Conservation (phyloP, 2,888 invertebrate species). For the Synergus umbraculus region DNA sequence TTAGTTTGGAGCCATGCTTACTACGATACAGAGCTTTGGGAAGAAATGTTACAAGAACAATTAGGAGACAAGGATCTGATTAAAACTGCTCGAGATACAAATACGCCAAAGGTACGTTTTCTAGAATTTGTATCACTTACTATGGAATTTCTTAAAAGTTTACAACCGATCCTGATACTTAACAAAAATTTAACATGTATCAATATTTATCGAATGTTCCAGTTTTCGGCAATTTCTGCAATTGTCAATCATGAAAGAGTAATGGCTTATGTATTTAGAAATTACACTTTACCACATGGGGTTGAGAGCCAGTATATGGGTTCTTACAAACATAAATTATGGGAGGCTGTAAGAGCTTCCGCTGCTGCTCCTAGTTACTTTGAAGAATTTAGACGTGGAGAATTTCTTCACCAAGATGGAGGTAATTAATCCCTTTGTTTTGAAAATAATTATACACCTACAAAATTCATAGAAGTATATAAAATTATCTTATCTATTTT, state of each 20-base stretch:
- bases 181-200: neutral
- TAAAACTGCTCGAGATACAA: conserved; percentile 79
- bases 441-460: neutral
- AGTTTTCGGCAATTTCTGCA: conserved; percentile 89
- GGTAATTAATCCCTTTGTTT: conserved; percentile 74
- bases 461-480: neutral
- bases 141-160: neutral
- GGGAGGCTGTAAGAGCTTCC: conserved; percentile 93
- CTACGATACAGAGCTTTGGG: conserved; percentile 92
- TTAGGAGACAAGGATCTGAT: conserved; percentile 83
- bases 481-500: conserved; percentile 55
- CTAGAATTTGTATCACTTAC: neutral
- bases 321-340: conserved; percentile 83
- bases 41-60: conserved; percentile 84
- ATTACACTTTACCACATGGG: conserved; percentile 87
- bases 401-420: conserved; percentile 82
- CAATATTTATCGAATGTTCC: conserved; percentile 53
- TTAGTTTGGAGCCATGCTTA: conserved; percentile 92
- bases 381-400: conserved; percentile 86
- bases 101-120: conserved; percentile 80
- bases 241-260: conserved; percentile 86
- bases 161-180: neutral
- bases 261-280: conserved; percentile 90
- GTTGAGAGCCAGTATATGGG: conserved; percentile 86
- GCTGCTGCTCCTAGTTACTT: conserved; percentile 96